These are phyloP conservation scores for Drosophila pruinosa DNA, from an alignment of 1,140 invertebrate species.

Conservation along the genomic window DNA sequence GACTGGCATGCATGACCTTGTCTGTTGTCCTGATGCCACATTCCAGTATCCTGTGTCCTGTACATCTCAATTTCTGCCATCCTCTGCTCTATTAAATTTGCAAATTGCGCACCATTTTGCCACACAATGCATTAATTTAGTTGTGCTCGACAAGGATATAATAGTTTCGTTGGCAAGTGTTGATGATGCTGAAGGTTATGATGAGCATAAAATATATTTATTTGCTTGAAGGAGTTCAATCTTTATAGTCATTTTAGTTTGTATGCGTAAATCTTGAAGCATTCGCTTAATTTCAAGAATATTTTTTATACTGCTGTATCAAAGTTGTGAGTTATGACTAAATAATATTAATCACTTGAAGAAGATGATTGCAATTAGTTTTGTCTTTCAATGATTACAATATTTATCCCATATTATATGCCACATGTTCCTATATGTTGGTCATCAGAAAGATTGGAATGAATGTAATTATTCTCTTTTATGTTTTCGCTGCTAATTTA, in stretches of 20 bases:
- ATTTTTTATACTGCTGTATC: too few species aligned
- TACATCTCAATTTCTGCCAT: conserved; percentile 4
- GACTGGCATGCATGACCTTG: conserved; percentile 37
- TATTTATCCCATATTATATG: too few species aligned
- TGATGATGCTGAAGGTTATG: neutral
- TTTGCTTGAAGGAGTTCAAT: too few species aligned
- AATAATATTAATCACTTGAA: too few species aligned
- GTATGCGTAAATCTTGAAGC: neutral
- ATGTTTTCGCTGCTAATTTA: too few species aligned
- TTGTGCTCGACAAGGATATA: neutral
- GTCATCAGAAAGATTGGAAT: too few species aligned
- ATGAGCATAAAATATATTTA: neutral
- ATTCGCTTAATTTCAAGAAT: neutral
- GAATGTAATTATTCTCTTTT: too few species aligned
- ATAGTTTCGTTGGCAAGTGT: neutral
- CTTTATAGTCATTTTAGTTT: too few species aligned
- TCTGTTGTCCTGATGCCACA: conserved; percentile 17
- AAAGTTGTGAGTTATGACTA: too few species aligned
- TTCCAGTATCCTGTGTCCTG: conserved; percentile 10
- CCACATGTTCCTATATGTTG: too few species aligned
- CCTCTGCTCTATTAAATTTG: conserved; percentile 49
- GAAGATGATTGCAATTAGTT: too few species aligned
- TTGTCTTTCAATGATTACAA: too few species aligned
- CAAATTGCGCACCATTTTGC: conserved; percentile 30
- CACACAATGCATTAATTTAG: conserved; percentile 13